Conservation (phyloP, 2,888 invertebrate species). For the Brenthis daphne region DNA sequence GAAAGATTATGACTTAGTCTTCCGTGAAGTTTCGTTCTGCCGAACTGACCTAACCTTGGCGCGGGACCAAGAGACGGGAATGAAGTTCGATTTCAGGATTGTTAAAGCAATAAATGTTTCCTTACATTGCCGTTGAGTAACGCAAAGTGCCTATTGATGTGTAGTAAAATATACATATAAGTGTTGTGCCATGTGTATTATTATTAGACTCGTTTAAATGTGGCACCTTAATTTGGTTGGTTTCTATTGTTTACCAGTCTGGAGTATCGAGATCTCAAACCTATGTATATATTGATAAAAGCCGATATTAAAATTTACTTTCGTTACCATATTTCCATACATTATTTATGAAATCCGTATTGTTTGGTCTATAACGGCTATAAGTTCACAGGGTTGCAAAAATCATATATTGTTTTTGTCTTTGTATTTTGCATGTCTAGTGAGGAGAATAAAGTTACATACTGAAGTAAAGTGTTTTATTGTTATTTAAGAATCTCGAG, state of each 20-base stretch:
- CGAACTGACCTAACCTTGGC: slow-evolving; percentile 47
- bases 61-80: slow-evolving; percentile 51
- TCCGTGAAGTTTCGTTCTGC: slow-evolving; percentile 21
- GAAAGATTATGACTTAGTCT: slow-evolving; percentile 22
- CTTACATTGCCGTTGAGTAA: slow-evolving; percentile 46
- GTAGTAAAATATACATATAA: slow-evolving; percentile 46
- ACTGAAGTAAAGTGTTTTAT: slow-evolving; percentile 44
- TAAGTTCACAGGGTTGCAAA: slow-evolving; percentile 45
- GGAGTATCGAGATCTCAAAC: slow-evolving; percentile 30
- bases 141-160: slow-evolving; percentile 66
- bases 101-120: slow-evolving; percentile 48
- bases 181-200: slow-evolving; percentile 34
- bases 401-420: slow-evolving; percentile 58
- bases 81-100: slow-evolving; percentile 35
- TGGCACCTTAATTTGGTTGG: slow-evolving; percentile 30
- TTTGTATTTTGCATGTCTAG: slow-evolving; percentile 77
- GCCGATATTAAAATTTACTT: slow-evolving; percentile 15
- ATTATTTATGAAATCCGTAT: slow-evolving; percentile 19
- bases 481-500: slow-evolving; percentile 22
- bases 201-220: slow-evolving; percentile 29
- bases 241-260: slow-evolving; percentile 19
- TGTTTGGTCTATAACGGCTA: slow-evolving; percentile 27
- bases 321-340: slow-evolving; percentile 32
- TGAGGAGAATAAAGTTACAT: slow-evolving; percentile 77
- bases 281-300: slow-evolving; percentile 19